Conservation (phyloP, 2,797 vertebrate species). For the Scarus forsteni region DNA sequence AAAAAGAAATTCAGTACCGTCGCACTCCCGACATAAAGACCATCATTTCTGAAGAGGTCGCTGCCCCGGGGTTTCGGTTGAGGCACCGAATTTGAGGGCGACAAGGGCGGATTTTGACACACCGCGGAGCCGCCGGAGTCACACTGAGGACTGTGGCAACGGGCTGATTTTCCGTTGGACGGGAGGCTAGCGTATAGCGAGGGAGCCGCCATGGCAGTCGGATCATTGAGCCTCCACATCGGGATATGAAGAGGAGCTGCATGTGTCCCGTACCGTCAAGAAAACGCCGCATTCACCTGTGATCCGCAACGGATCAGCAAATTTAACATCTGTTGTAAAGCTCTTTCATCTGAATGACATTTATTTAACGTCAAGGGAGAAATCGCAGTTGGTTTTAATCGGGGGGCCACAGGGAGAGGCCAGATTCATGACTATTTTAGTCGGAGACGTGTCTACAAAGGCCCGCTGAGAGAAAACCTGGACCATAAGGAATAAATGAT, state of each 20-base stretch:
- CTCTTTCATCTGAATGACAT: constrained; percentile 35
- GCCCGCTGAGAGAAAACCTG: constrained; percentile 67
- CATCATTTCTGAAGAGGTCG: constrained; percentile 47
- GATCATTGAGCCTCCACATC: constrained; percentile 86
- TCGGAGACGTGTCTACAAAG: constrained; percentile 76
- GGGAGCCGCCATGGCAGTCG: constrained; percentile 90
- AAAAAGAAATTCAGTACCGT: constrained; percentile 78
- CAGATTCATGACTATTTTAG: constrained; percentile 83
- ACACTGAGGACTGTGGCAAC: constrained; percentile 65
- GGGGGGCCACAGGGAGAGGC: constrained; percentile 78
- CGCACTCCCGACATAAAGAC: constrained; percentile 55
- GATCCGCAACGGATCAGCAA: constrained; percentile 43
- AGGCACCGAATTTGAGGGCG: constrained; percentile 44
- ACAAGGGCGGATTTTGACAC: constrained; percentile 50
- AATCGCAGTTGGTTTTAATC: constrained; percentile 58
- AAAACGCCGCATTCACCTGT: constrained; percentile 42
- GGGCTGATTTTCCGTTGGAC: constrained; percentile 81
- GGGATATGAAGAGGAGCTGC: constrained; percentile 83
- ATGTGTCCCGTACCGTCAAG: constrained; percentile 63
- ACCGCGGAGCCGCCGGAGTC: constrained; percentile 40
- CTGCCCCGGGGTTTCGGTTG: constrained; percentile 27
- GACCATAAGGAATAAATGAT: constrained; percentile 63
- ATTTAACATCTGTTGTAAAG: constrained; percentile 19
- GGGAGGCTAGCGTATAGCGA: constrained; percentile 79
- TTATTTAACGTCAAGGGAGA: constrained; percentile 39